phyloP scores from a whole-genome alignment of 2,888 invertebrate genomes.

The Pollenia labialis region DNA sequence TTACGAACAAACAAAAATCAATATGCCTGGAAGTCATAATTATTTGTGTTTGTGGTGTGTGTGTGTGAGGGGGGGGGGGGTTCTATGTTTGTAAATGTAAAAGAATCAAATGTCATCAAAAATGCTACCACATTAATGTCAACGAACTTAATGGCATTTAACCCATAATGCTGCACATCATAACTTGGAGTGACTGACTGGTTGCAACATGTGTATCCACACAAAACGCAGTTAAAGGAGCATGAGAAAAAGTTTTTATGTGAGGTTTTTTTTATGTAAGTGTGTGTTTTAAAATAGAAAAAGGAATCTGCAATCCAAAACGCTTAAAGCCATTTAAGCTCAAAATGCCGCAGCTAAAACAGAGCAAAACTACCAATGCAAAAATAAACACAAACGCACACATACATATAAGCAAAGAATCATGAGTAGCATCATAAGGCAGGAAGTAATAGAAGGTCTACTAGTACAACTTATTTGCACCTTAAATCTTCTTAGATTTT shows the following conservation, averaged over 20 bases:
- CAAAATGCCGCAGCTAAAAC: constrained; percentile 33
- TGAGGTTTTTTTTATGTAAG: neutral
- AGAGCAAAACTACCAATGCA: neutral
- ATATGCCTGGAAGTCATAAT: constrained; percentile 46
- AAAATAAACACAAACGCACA: constrained; percentile 5
- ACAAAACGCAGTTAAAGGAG: neutral
- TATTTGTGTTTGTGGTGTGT: neutral
- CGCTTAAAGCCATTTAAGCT: constrained; percentile 56
- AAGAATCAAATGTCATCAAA: constrained; percentile 52
- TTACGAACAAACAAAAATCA: constrained; percentile 54
- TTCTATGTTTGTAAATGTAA: neutral
- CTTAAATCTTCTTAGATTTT: no score
- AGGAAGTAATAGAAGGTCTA: no score
- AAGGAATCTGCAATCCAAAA: constrained; percentile 49
- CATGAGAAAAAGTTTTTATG: neutral
- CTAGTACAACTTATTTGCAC: no score
- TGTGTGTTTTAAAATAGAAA: neutral
- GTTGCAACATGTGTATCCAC: neutral
- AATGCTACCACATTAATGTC: constrained; percentile 59
- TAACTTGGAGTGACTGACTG: constrained; percentile 28
- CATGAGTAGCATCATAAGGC: no score
- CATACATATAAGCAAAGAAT: neutral
- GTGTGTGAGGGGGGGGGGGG: no score
- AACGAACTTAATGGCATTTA: constrained; percentile 64
- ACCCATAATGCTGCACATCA: constrained; percentile 55